Conservation (phyloP, 2,888 invertebrate genomes). For the Zele albiditarsus region DNA sequence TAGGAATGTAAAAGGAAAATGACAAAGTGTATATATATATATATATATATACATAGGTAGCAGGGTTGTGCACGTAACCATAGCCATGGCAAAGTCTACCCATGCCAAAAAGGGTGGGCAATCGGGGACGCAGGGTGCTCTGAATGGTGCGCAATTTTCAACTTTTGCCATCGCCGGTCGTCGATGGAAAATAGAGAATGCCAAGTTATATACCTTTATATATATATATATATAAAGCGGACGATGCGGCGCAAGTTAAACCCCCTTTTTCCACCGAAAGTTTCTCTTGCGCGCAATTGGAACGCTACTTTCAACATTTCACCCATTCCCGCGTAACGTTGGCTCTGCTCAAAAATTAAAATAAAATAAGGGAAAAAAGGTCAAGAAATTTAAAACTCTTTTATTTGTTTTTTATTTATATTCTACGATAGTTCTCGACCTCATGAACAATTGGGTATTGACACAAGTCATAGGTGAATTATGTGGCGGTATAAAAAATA, state of each 20-base stretch:
- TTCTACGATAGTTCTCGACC: too few species aligned
- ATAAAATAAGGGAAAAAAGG: not conserved
- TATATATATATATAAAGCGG: not conserved
- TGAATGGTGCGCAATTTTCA: slow-evolving; percentile 65
- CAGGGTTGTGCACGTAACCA: slow-evolving; percentile 21
- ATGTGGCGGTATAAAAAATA: too few species aligned
- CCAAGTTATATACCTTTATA: slow-evolving; percentile 47
- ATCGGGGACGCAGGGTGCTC: slow-evolving; percentile 63
- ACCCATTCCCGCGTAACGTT: slow-evolving; percentile 33
- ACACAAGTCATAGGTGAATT: too few species aligned
- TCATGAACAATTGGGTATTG: too few species aligned
- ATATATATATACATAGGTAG: not conserved
- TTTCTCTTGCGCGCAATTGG: slow-evolving; percentile 50
- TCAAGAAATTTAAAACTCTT: not conserved
- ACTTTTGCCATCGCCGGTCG: slow-evolving; percentile 65
- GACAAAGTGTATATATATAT: not conserved
- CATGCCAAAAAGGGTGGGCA: slow-evolving; percentile 52
- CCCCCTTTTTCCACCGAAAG: slow-evolving; percentile 60
- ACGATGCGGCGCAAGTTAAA: slow-evolving; percentile 52
- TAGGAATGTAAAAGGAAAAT: not conserved
- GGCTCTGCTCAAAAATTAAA: not conserved
- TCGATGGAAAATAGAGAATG: slow-evolving; percentile 65
- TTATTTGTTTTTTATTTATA: not conserved
- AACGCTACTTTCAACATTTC: slow-evolving; percentile 42
- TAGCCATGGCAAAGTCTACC: slow-evolving; percentile 25